These are phyloP conservation scores for Coptodon bakossiorum DNA, from an alignment of 2,113 vertebrate genomes.

Conservation along the genomic window DNA sequence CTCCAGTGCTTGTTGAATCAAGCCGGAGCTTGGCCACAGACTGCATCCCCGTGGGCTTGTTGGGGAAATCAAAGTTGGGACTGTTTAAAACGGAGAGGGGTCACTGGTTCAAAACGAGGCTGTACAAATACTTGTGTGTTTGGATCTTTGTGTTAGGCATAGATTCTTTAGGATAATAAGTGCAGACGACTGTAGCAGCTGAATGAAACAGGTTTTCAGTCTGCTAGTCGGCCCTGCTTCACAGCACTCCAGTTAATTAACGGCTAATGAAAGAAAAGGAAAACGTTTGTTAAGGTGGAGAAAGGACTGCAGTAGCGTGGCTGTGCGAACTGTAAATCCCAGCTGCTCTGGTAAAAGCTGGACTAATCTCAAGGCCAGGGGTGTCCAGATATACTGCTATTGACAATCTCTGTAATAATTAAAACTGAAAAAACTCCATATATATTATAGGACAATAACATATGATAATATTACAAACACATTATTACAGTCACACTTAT, in stretches of 20 bases:
- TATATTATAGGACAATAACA: background rate
- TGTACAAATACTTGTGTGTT: background rate
- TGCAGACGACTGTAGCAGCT: background rate
- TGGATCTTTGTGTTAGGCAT: background rate
- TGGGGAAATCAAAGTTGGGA: conserved; percentile 21
- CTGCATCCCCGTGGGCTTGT: background rate
- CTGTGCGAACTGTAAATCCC: background rate
- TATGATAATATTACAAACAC: background rate
- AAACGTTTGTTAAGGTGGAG: conserved; percentile 2
- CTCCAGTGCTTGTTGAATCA: conserved; percentile 28
- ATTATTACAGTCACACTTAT: background rate
- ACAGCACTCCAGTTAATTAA: background rate
- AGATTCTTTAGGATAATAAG: background rate
- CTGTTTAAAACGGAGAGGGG: conserved; percentile 19
- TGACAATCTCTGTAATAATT: background rate
- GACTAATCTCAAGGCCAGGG: background rate
- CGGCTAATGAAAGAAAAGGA: conserved; percentile 31
- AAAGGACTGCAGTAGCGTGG: background rate
- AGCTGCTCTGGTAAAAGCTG: background rate
- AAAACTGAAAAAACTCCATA: background rate
- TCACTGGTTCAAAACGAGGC: background rate
- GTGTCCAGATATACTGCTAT: background rate
- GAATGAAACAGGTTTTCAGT: background rate
- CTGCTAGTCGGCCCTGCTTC: background rate
- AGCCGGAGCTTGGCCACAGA: conserved; percentile 15